Evolutionary conservation across 2,888 invertebrate species (phyloP), one percentile per base, ranked within the genome.

Genomic region (Galerucella nymphaeae): DNA sequence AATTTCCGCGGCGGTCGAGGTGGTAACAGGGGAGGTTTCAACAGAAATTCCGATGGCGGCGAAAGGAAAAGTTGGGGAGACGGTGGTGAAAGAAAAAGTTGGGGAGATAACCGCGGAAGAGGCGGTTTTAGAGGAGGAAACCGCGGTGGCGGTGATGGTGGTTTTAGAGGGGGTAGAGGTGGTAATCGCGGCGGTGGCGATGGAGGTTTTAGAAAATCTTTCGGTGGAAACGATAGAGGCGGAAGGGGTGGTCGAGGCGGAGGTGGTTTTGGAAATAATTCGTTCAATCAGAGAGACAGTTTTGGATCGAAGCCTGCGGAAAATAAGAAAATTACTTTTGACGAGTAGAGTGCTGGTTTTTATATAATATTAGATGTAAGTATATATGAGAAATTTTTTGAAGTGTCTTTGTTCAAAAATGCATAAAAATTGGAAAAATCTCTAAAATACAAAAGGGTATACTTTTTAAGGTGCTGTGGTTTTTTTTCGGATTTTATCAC

Each of bases 251-350:
- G 84, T 72, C 84, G 86, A 1, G 80, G 70, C 73, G 84, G 83
- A 77, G 81, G 71, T 18, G 70, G 70, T 67, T 71, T 70, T 8
- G 74, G 74, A 45, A 9, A 69, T 42, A 69, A 62, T 18, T 84
- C 89, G 58, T 89, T 88, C 80, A 91, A 90, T 82, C 90, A 90
- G 81, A 90, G 91, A 82, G 90, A 90, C 82, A 91, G 91, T 83
- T 92, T 91, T 80, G 91, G 88, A 87, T 88, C 74, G n/a, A 81
- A 84, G 73, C 75, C 89, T n/a, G 78, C 86, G 74, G 91, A 92
- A 86, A 94, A 94, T 85, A 94, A 93, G 88, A 94, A 93, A 88
- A 93, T 93, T 73, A 90, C 89, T 69, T 93, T 93, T 84, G 92
- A 85, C 76, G 84, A 92, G 75, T 84, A 84, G 78, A 71, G 75